phyloP scores from a whole-genome alignment of 2,797 vertebrate species.

The Eidolon dupreanum region DNA sequence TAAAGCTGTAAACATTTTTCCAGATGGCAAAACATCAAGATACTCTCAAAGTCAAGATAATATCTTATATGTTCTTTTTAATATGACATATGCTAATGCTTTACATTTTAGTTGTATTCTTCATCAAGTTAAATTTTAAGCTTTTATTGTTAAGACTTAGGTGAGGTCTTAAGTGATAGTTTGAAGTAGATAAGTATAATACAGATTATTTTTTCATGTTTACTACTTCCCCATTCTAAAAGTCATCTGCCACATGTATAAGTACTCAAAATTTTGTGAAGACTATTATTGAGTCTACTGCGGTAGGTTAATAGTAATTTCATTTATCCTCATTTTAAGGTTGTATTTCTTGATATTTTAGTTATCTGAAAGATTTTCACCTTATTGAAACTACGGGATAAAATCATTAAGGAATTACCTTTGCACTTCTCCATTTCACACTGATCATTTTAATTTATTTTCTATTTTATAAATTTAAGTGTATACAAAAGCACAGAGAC shows the following conservation, averaged over 20 bases:
- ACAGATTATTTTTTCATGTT: background rate
- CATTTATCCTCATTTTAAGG: background rate
- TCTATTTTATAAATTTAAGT: background rate
- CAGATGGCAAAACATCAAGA: slow-evolving; percentile 56
- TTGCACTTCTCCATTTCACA: background rate
- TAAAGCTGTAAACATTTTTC: slow-evolving; percentile 45
- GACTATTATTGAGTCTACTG: background rate
- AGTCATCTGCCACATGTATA: background rate
- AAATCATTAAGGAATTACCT: background rate
- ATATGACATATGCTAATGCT: slow-evolving; percentile 40
- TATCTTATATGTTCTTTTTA: slow-evolving; percentile 35
- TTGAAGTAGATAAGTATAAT: background rate
- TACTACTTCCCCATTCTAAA: background rate
- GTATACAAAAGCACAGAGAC: background rate
- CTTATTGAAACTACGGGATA: background rate
- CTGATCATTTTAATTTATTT: background rate
- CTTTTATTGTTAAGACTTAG: slow-evolving; percentile 2
- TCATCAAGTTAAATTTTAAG: slow-evolving; percentile 54
- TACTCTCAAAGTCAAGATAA: slow-evolving; percentile 50
- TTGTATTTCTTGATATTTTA: background rate
- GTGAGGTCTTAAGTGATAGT: background rate
- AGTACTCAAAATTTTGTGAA: background rate
- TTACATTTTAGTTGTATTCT: slow-evolving; percentile 52
- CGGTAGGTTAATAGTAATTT: background rate
- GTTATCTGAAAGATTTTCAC: background rate